Evolutionary conservation across 2,113 vertebrate genomes (phyloP).

Genomic region (Plotosus lineatus): DNA sequence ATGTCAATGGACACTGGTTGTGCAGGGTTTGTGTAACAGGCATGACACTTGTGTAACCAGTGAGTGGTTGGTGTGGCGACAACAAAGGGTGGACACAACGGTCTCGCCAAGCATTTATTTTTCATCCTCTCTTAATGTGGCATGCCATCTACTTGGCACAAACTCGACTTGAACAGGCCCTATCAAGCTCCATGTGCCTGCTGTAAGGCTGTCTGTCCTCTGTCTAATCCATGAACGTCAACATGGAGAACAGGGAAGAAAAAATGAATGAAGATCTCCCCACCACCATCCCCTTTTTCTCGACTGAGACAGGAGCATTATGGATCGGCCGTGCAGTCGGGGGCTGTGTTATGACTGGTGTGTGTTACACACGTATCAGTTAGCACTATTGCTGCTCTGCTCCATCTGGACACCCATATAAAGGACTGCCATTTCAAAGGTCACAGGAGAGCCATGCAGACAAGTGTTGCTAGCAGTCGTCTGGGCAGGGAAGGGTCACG

Average conservation of each 20-base stretch:
- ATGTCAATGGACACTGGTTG: background rate
- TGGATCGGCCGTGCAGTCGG: conserved; percentile 49
- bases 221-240: conserved; percentile 70
- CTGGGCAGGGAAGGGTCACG: conserved; percentile 58
- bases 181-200: conserved; percentile 56
- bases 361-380: conserved; percentile 78
- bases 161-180: conserved; percentile 62
- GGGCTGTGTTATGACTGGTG: conserved; percentile 76
- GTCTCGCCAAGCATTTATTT: conserved; percentile 47
- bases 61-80: conserved; percentile 57
- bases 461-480: conserved; percentile 77
- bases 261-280: conserved; percentile 73
- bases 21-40: conserved; percentile 14
- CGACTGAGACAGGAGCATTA: conserved; percentile 43
- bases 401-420: conserved; percentile 72
- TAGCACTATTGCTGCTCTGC: conserved; percentile 63
- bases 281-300: conserved; percentile 39
- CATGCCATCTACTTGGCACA: conserved; percentile 50
- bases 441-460: conserved; percentile 74
- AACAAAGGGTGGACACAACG: conserved; percentile 58
- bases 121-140: conserved; percentile 29
- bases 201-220: conserved; percentile 18
- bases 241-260: conserved; percentile 64
- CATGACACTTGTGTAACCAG: conserved; percentile 34
- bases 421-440: conserved; percentile 79